A percentile compares a stretch with the other conserved stretches of the same genome.
phyloP scores from a whole-genome alignment of 2,797 vertebrate genomes.

The Anabas testudineus region DNA sequence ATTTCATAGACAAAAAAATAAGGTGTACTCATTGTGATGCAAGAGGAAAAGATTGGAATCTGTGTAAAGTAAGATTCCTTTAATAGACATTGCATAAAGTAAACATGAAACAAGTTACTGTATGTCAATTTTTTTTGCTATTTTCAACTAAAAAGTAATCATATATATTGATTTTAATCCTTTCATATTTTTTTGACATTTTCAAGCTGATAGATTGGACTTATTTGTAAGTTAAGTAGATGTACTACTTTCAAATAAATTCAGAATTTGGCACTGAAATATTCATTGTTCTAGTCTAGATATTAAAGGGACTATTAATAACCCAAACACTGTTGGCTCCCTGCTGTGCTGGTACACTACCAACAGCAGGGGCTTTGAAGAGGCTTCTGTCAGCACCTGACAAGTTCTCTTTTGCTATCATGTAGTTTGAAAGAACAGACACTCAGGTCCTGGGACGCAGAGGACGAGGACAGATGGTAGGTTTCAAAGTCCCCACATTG shows the following conservation, averaged over 20 bases:
- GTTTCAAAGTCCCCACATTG: conserved; percentile 27
- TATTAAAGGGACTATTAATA: conserved; percentile 48
- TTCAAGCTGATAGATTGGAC: not conserved
- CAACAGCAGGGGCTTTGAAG: conserved; percentile 45
- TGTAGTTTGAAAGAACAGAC: conserved; percentile 23
- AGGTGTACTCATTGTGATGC: no score
- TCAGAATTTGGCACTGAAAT: not conserved
- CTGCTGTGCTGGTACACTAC: conserved; percentile 20
- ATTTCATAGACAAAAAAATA: no score
- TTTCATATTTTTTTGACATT: not conserved
- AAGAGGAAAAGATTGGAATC: no score
- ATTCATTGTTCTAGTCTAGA: conserved; percentile 14
- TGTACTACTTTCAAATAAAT: not conserved
- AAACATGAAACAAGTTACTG: no score
- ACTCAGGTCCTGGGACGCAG: conserved; percentile 11
- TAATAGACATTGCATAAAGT: no score
- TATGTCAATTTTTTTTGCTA: no score
- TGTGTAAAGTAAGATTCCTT: no score
- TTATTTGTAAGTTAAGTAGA: no score
- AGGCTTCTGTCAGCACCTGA: conserved; percentile 33
- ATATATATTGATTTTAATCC: no score
- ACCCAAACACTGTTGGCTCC: conserved; percentile 12
- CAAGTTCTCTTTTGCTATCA: conserved; percentile 9
- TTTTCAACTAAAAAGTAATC: not conserved
- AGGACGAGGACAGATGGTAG: conserved; percentile 46